Evolutionary conservation across 1,140 invertebrate species (phyloP).

Genomic region (Cryptotermes secundus): DNA sequence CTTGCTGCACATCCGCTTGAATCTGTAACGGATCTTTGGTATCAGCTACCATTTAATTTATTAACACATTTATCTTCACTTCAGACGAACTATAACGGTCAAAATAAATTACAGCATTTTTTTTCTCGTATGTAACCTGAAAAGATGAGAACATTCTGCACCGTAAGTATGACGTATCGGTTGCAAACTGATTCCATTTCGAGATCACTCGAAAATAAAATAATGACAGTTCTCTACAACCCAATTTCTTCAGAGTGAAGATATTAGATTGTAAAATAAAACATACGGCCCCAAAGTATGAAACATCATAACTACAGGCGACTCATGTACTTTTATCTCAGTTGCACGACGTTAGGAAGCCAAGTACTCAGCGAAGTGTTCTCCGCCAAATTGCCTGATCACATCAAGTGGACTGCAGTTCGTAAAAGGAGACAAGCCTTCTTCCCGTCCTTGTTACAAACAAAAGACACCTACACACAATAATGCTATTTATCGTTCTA

Average conservation of each 20-base stretch:
- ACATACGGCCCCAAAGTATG: neutral
- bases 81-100: neutral
- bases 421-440: neutral
- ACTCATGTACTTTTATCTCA: neutral
- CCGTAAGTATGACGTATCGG: no score
- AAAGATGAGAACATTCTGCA: neutral
- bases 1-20: no score
- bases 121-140: neutral
- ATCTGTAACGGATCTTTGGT: no score
- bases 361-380: conserved; percentile 20
- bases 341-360: conserved; percentile 18
- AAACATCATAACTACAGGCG: neutral
- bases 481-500: neutral
- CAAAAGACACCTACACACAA: neutral
- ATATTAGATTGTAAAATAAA: neutral
- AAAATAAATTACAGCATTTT: neutral
- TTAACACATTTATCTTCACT: no score
- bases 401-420: conserved; percentile 24
- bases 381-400: conserved; percentile 28
- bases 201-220: neutral
- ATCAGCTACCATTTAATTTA: no score
- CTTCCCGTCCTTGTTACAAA: neutral
- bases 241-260: neutral
- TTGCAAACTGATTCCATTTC: neutral
- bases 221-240: neutral